Evolutionary conservation across 2,888 invertebrate species (phyloP).

Genomic region (Idaea straminata): DNA sequence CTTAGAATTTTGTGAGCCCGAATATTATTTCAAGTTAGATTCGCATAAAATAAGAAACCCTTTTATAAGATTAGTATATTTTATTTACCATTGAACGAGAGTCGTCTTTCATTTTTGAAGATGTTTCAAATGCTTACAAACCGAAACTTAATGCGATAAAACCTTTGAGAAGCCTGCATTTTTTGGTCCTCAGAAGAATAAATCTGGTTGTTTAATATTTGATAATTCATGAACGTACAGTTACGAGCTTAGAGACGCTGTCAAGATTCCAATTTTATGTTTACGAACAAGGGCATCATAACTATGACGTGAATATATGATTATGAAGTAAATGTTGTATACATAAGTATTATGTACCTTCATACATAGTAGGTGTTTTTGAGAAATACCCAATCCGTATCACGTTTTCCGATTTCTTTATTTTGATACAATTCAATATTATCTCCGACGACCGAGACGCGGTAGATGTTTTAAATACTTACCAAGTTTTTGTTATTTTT

Average conservation of each 20-base stretch:
- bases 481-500: neutral
- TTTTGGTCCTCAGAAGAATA: neutral
- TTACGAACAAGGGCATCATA: neutral
- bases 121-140: neutral
- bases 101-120: conserved; percentile 16
- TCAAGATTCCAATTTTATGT: neutral
- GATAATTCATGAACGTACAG: conserved; percentile 4
- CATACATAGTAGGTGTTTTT: neutral
- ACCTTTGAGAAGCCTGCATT: neutral
- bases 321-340: neutral
- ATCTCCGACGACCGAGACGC: neutral
- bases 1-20: conserved; percentile 61
- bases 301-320: conserved; percentile 3
- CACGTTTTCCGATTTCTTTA: neutral
- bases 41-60: conserved; percentile 42
- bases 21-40: conserved; percentile 58
- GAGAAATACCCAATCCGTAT: neutral
- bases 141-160: neutral
- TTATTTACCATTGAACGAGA: conserved; percentile 25
- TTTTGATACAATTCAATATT: neutral
- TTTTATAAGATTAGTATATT: conserved; percentile 31
- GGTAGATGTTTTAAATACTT: neutral
- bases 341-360: neutral
- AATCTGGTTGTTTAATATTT: conserved; percentile 7
- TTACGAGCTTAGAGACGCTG: conserved; percentile 1